Evolutionary conservation across 2,888 invertebrate genomes (phyloP).

Genomic region (Cerastis leucographa): DNA sequence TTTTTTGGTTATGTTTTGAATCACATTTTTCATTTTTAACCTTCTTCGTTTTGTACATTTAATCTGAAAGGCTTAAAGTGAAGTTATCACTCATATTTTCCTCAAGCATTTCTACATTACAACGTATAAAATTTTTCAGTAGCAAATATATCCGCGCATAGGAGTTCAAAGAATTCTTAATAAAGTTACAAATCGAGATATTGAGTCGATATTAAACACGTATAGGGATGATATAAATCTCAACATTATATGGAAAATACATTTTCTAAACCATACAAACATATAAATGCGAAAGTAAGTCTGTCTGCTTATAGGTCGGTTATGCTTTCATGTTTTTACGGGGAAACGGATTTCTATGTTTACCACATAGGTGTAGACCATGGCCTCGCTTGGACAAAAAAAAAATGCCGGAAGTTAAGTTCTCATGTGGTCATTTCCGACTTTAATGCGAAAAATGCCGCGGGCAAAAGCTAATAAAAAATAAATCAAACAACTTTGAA

Average conservation of each 20-base stretch:
- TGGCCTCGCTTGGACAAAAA: background rate
- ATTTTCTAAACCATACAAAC: slow-evolving; percentile 28
- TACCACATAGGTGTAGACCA: background rate
- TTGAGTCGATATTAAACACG: slow-evolving; percentile 36
- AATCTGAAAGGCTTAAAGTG: no score
- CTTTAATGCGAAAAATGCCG: background rate
- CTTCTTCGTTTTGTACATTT: no score
- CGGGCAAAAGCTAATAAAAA: background rate
- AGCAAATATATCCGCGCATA: slow-evolving; percentile 19
- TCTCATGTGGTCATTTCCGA: background rate
- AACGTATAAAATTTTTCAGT: slow-evolving; percentile 21
- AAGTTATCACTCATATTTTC: background rate
- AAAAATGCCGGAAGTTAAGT: background rate
- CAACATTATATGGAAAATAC: slow-evolving; percentile 6
- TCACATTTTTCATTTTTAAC: background rate
- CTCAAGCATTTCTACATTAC: background rate
- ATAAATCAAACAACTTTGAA: slow-evolving; percentile 34
- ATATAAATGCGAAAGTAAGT: background rate
- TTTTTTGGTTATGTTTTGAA: background rate
- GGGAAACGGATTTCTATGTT: no score
- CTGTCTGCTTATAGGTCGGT: background rate
- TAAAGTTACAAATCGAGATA: slow-evolving; percentile 46
- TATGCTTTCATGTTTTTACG: background rate
- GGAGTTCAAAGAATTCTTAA: slow-evolving; percentile 58
- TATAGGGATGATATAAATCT: slow-evolving; percentile 14